Conservation (phyloP, 2,797 vertebrate genomes). For the Sebastiscus tertius region DNA sequence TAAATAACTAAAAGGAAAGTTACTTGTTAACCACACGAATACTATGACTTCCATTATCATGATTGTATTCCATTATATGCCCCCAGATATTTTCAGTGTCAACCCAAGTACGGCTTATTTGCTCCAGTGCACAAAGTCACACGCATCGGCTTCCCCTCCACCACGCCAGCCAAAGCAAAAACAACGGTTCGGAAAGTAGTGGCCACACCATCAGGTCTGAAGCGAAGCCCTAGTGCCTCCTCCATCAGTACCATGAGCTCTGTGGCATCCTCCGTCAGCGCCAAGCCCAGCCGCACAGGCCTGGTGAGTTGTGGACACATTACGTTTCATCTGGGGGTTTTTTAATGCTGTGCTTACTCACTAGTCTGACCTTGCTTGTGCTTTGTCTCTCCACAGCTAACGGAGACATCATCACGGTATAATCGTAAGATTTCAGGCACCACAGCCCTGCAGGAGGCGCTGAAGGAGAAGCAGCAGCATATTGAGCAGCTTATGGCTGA, state of each 20-base stretch:
- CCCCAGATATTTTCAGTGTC: slow-evolving; percentile 96
- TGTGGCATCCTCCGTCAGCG: slow-evolving; percentile 94
- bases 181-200: slow-evolving; percentile 87
- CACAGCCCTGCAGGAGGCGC: slow-evolving; percentile 95
- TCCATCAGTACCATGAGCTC: slow-evolving; percentile 98
- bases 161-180: slow-evolving; percentile 96
- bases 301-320: slow-evolving; percentile 85
- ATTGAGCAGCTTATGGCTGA: slow-evolving; percentile 98
- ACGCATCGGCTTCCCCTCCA: slow-evolving; percentile 97
- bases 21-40: not conserved
- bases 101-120: slow-evolving; percentile 96
- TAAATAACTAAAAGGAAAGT: not conserved
- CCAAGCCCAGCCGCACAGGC: slow-evolving; percentile 97
- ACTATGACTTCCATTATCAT: not conserved
- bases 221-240: slow-evolving; percentile 95
- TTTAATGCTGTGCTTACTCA: not conserved
- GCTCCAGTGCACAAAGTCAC: slow-evolving; percentile 98
- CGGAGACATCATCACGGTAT: slow-evolving; percentile 97
- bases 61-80: slow-evolving; percentile 29
- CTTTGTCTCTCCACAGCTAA: slow-evolving; percentile 85
- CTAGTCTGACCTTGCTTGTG: slow-evolving; percentile 4
- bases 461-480: slow-evolving; percentile 99
- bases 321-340: not conserved
- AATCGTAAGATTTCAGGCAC: slow-evolving; percentile 97
- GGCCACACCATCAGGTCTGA: slow-evolving; percentile 86